Evolutionary conservation across 2,888 invertebrate genomes (phyloP).

Genomic region (Drosophila recens): DNA sequence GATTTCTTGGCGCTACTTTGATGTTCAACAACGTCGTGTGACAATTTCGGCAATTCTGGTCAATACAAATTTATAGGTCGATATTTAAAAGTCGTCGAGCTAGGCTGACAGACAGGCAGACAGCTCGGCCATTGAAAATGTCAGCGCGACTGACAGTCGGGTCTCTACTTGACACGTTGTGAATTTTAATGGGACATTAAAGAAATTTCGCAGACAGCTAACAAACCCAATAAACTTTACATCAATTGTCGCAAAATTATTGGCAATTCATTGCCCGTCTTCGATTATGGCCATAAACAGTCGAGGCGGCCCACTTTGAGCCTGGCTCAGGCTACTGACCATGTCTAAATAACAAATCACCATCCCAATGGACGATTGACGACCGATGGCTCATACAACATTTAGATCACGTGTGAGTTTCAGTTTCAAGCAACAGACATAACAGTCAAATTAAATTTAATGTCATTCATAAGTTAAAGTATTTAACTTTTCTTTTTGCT

Average conservation of each 20-base stretch:
- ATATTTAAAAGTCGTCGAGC: constrained; percentile 5
- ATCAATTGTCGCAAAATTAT: constrained; percentile 58
- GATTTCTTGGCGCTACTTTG: constrained; percentile 41
- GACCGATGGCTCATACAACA: constrained; percentile 38
- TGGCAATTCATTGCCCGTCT: constrained; percentile 34
- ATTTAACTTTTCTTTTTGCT: constrained; percentile 23
- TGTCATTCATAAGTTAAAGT: constrained; percentile 69
- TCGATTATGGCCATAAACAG: constrained; percentile 31
- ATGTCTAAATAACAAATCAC: not conserved
- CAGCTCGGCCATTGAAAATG: constrained; percentile 38
- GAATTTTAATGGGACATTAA: constrained; percentile 82
- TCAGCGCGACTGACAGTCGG: constrained; percentile 57
- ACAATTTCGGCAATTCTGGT: constrained; percentile 30
- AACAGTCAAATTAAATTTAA: constrained; percentile 78
- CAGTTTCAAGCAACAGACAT: constrained; percentile 63
- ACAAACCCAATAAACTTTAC: constrained; percentile 80
- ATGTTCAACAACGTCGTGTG: constrained; percentile 43
- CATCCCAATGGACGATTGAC: constrained; percentile 3
- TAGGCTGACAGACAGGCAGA: not conserved
- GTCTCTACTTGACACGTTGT: constrained; percentile 60
- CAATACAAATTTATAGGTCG: constrained; percentile 26
- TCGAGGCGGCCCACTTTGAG: constrained; percentile 48
- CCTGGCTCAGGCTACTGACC: constrained; percentile 25
- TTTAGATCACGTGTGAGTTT: constrained; percentile 73
- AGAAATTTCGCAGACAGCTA: constrained; percentile 79